Percentiles rank a stretch among this genome's conserved stretches.
phyloP scores from a whole-genome alignment of 2,888 invertebrate species.

The Plebejus argus region DNA sequence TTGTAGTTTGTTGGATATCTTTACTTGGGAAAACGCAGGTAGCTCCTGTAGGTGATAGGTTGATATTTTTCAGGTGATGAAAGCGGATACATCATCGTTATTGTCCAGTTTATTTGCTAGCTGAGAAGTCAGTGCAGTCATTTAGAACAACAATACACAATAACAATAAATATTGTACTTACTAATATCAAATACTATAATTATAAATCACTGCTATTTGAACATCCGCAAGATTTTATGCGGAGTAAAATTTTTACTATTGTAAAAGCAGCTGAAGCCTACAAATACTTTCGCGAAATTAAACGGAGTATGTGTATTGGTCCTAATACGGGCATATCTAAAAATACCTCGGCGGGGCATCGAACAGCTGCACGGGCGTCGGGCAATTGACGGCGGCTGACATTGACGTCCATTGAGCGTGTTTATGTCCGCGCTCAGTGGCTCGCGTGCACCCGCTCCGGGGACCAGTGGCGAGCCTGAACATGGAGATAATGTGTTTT shows the following conservation, averaged over 20 bases:
- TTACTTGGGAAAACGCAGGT: background rate
- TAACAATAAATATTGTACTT: too few species aligned
- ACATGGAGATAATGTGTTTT: background rate
- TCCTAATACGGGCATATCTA: constrained; percentile 6
- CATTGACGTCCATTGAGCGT: constrained; percentile 17
- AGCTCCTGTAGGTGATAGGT: background rate
- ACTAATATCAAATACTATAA: too few species aligned
- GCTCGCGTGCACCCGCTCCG: background rate
- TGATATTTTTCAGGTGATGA: background rate
- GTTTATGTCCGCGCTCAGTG: constrained; percentile 2
- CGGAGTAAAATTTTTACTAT: background rate
- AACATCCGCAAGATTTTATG: too few species aligned
- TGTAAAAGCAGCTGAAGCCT: background rate
- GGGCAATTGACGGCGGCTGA: constrained; percentile 9
- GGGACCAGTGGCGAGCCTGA: background rate
- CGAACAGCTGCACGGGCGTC: constrained; percentile 13
- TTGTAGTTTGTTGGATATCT: background rate
- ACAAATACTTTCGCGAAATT: background rate
- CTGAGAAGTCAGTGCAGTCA: background rate
- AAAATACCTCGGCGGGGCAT: constrained; percentile 7
- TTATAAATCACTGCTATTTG: too few species aligned
- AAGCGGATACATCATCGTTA: background rate
- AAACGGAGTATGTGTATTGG: background rate
- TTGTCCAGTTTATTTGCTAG: background rate
- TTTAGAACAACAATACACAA: background rate